Percentiles rank a stretch among this genome's conserved stretches.
Evolutionary conservation across 2,113 vertebrate species (phyloP).

Genomic region (Orthonyx spaldingii): DNA sequence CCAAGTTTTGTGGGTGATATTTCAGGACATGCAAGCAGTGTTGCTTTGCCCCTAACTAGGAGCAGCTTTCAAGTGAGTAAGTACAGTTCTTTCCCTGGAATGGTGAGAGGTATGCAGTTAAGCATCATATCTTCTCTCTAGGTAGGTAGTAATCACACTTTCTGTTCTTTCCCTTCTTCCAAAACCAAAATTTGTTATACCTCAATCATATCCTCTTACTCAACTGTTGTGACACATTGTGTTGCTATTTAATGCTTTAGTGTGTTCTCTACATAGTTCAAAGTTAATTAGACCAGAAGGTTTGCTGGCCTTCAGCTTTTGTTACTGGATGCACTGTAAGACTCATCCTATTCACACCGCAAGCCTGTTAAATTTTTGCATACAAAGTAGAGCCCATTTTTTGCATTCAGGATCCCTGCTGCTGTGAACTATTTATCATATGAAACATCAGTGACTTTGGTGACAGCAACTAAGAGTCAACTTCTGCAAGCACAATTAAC

Average conservation of each 20-base stretch:
- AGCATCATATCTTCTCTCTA: not conserved
- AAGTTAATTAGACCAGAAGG: not conserved
- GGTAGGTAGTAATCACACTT: not conserved
- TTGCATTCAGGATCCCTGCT: not conserved
- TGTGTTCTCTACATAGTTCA: not conserved
- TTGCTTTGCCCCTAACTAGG: not conserved
- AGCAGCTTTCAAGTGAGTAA: not conserved
- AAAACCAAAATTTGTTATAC: not conserved
- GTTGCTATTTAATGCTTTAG: not conserved
- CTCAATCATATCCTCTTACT: not conserved
- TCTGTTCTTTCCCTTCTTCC: not conserved
- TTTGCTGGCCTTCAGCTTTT: not conserved
- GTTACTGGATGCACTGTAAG: not conserved
- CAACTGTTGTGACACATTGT: not conserved
- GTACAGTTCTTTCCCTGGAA: not conserved
- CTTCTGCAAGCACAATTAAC: not conserved
- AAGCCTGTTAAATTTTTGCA: not conserved
- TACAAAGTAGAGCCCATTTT: not conserved
- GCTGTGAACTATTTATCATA: not conserved
- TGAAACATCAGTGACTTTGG: not conserved
- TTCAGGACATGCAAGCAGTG: not conserved
- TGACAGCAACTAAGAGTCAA: not conserved
- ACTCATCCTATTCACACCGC: not conserved
- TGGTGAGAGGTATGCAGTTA: not conserved
- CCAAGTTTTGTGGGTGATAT: not conserved